Percentiles rank a stretch among this genome's conserved stretches.
Evolutionary conservation across 1,140 invertebrate species (phyloP).

Genomic region (Brachionus angularis): DNA sequence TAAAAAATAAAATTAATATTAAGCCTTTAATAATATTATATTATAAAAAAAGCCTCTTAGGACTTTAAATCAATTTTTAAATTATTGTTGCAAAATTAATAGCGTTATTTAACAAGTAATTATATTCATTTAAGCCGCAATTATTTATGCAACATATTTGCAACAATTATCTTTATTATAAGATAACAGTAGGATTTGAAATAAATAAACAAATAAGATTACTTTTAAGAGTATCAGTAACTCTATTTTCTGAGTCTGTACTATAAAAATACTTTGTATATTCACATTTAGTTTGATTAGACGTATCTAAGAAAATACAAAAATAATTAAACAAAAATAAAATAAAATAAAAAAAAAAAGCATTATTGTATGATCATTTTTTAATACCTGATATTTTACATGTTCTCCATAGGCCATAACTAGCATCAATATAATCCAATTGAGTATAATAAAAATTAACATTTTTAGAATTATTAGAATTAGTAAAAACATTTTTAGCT

Average conservation of each 20-base stretch:
- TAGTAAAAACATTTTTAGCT: background rate
- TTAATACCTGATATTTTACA: background rate
- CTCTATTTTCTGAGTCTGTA: background rate
- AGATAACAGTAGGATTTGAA: too few species aligned
- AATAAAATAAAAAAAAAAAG: background rate
- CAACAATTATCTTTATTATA: too few species aligned
- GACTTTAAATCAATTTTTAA: too few species aligned
- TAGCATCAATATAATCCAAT: background rate
- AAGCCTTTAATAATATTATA: too few species aligned
- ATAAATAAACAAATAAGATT: background rate
- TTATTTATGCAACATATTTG: too few species aligned
- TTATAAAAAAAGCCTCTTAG: too few species aligned
- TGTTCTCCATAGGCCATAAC: slow-evolving; percentile 20
- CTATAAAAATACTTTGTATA: slow-evolving; percentile 29
- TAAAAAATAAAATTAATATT: too few species aligned
- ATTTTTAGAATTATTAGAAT: background rate
- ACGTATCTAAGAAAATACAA: slow-evolving; percentile 21
- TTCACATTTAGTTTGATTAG: slow-evolving; percentile 3
- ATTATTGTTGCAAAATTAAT: too few species aligned
- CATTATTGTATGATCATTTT: background rate
- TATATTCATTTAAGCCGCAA: too few species aligned
- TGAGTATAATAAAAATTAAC: background rate
- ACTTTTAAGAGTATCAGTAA: slow-evolving; percentile 33
- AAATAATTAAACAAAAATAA: too few species aligned
- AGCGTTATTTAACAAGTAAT: too few species aligned